Evolutionary conservation across 2,797 vertebrate species (phyloP).

Genomic region (Bucorvus abyssinicus): DNA sequence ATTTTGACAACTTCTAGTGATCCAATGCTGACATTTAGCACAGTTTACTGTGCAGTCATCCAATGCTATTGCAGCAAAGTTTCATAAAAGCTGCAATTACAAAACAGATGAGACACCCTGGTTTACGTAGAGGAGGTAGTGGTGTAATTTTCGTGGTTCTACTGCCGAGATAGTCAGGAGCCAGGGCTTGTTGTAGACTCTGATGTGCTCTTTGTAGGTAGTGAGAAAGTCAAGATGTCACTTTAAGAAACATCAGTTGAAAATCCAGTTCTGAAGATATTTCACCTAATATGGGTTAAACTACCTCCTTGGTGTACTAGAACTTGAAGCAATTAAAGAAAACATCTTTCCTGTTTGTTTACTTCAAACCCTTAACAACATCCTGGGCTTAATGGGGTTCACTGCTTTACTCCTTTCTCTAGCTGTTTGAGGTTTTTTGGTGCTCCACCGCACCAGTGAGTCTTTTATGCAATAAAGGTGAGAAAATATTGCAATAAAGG

Average conservation of each 20-base stretch:
- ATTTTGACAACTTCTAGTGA: not conserved
- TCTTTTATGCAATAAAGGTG: not conserved
- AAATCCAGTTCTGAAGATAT: not conserved
- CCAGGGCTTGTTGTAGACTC: not conserved
- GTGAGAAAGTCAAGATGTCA: not conserved
- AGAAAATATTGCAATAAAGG: not conserved
- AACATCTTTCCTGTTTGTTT: not conserved
- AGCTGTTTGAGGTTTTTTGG: not conserved
- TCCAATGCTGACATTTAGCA: not conserved
- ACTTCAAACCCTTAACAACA: not conserved
- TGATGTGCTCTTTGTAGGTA: not conserved
- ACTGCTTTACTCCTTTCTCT: not conserved
- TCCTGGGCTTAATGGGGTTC: not conserved
- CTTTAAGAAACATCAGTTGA: not conserved
- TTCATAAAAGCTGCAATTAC: constrained; percentile 15
- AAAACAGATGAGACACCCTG: not conserved
- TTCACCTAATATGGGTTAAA: not conserved
- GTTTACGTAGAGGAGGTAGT: not conserved
- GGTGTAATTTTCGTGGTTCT: not conserved
- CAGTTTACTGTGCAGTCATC: not conserved
- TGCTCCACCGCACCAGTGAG: not conserved
- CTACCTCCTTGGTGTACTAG: not conserved
- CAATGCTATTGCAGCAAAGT: not conserved
- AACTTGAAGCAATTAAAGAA: not conserved
- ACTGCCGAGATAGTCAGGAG: not conserved